Base-by-base conservation (phyloP, 2,888 invertebrate genomes). In the Crioceris asparagi region DNA sequence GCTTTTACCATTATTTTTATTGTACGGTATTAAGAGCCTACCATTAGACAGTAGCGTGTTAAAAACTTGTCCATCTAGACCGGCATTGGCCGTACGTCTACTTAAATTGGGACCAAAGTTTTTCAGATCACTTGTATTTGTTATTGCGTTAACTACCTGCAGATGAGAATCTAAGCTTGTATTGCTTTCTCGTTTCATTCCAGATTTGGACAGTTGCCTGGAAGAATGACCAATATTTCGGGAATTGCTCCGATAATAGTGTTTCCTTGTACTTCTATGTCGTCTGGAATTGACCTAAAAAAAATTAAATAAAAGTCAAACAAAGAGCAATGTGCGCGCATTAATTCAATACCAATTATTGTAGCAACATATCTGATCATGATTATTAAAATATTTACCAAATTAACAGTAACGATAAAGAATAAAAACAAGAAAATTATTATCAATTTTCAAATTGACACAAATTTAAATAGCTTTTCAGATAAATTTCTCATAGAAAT, bases 101-200 rank as follows among this genome's bases (percentile, higher is more conserved):
- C 67, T 69, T 52, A 72, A 60, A 50, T 73, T 73, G 2, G 72
- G 72, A 39, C 74, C 71, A 26, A 75, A 50, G 30, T 19, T 68
- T 32, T 70, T 66, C 27, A 71, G 68, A 39, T 72, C 71, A 2
- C 60, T 47, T 14, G 59, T 56, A 39, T 73, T 72, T 0, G 74
- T 71, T 8, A 74, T 65, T 1, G 74, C 73, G 43, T 77, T 76
- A 19, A 79, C 60, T 60, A 80, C 72, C 56, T 79, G 79, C 23
- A 77, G 69, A 60, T 85, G 84, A 50, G 85, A 86, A 56, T 87
- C 87, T 21, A 86, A 74, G 10, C 86, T 86, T 0, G 84, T 82
- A 29, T 81, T 81, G 58, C 85, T 85, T 12, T 69, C 54, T 52
- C 55, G 50, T 44, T 50, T 54, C 3, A 49, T 67, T 65, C 47